Evolutionary conservation across 2,888 invertebrate species (phyloP), one percentile per base, ranked within the genome.

Genomic region (Daptonema setosum): DNA sequence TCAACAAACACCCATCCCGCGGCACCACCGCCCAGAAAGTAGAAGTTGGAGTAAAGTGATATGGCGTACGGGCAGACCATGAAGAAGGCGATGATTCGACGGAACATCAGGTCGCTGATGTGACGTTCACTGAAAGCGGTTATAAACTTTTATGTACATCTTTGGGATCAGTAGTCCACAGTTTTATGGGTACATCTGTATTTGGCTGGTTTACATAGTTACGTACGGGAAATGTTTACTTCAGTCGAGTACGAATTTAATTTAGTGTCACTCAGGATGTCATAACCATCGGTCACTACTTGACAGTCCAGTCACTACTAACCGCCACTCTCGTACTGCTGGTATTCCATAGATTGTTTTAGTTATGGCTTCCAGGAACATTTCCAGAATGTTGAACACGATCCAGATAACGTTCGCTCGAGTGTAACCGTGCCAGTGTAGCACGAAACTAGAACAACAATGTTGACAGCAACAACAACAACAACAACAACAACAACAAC

Each of bases 401-500:
- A 71, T 70, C 75, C 75, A 75, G 28, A 71, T 65, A 52, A 73
- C 64, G 51, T 74, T 67, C 58, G 70, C 67, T 56, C 67, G 65
- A 54, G 67, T 66, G 47, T 71, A 68, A 14, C 75, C 75, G 62
- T 75, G 75, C 75, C 75, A 75, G 51, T 70, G 63, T 51, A 67
- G 70, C 20, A 75, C 70, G n/a, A n/a, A n/a, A n/a, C n/a, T n/a
- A n/a, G n/a, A n/a, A n/a, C n/a, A n/a, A n/a, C n/a, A n/a, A n/a
- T n/a, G n/a, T n/a, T n/a, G n/a, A n/a, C n/a, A n/a, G n/a, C n/a
- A n/a, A n/a, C n/a, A n/a, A n/a, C n/a, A n/a, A n/a, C n/a, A n/a
- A n/a, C n/a, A n/a, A n/a, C n/a, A n/a, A n/a, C n/a, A n/a, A n/a
- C n/a, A n/a, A n/a, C n/a, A n/a, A n/a, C n/a, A n/a, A n/a, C n/a